Evolutionary conservation across 2,113 vertebrate genomes (phyloP), one percentile per base, ranked within the genome.

Genomic region (Chlorocebus sabaeus): DNA sequence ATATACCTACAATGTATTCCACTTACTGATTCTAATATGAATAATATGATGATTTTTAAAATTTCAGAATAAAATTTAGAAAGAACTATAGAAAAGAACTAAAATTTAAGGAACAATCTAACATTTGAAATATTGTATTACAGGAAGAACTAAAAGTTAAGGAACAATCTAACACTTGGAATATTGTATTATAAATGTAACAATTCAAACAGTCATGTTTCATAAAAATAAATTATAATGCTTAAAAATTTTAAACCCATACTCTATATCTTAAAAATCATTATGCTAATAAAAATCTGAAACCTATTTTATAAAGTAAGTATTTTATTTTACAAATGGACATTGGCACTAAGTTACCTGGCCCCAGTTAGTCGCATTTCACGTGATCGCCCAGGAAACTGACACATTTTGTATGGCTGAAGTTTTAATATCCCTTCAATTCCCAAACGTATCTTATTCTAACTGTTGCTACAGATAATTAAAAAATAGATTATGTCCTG

Each of bases 261-360:
- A 79, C 10, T 89, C 80, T 14, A 17, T 55, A 64, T 89, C 48
- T 93, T 75, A 68, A 89, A 95, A 94, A 90, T 81, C 93, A 92
- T 52, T 61, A 32, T 52, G 85, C 67, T 82, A 95, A 94, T 86
- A 96, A 96, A 95, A 93, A 84, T 70, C 61, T 96, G 25, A 83
- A 92, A 55, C 12, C 32, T 83, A 79, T 78, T 95, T 81, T 82
- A 61, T 35, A 93, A 94, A 96, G 79, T 40, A 61, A 70, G 61
- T 43, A 52, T 93, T 68, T 89, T 82, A 48, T 96, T 83, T 95
- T 95, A 68, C 72, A 93, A 97, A 90, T 27, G 52, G 80, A 57
- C 68, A 90, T 11, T 11, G 35, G 61, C 81, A 79, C 38, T 92
- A 72, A 90, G 75, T 72, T 86, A 90, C 59, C 48, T 96, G 72